Percentiles rank a stretch among this genome's conserved stretches.
Conservation (phyloP, 2,797 vertebrate genomes). For the Crenuchus spilurus region DNA sequence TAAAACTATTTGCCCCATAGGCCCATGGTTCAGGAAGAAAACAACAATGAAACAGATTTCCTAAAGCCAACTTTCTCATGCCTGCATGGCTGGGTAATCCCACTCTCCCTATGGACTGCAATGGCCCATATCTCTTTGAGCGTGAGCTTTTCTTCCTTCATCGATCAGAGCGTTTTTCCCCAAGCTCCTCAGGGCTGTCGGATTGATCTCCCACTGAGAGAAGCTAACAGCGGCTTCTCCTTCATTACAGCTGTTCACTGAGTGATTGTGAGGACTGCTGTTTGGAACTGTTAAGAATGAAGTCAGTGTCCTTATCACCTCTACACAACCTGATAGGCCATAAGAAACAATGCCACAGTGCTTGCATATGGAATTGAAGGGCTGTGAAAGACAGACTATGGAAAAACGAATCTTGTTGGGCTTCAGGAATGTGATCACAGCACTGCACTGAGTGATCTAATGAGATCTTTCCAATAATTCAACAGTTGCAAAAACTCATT, state of each 20-base stretch:
- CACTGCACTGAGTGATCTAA: no score
- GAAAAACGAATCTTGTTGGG: no score
- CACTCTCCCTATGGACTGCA: background rate
- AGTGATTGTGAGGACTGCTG: background rate
- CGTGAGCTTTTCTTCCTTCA: background rate
- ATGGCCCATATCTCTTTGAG: conserved; percentile 22
- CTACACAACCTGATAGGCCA: no score
- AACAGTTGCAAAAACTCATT: no score
- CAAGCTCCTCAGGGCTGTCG: background rate
- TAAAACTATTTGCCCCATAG: no score
- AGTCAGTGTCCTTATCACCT: background rate
- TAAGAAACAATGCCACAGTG: no score
- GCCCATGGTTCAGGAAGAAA: background rate
- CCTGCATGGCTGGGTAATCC: background rate
- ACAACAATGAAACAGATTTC: background rate
- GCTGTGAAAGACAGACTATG: no score
- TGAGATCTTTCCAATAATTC: no score
- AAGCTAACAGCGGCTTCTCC: background rate
- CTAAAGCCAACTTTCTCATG: background rate
- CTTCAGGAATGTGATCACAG: no score
- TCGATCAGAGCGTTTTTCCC: background rate
- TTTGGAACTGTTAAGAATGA: background rate
- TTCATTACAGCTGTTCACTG: background rate
- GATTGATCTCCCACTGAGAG: conserved; percentile 7
- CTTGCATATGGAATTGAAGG: no score